Evolutionary conservation across 1,140 invertebrate species (phyloP).

Genomic region (Ylistrum balloti): DNA sequence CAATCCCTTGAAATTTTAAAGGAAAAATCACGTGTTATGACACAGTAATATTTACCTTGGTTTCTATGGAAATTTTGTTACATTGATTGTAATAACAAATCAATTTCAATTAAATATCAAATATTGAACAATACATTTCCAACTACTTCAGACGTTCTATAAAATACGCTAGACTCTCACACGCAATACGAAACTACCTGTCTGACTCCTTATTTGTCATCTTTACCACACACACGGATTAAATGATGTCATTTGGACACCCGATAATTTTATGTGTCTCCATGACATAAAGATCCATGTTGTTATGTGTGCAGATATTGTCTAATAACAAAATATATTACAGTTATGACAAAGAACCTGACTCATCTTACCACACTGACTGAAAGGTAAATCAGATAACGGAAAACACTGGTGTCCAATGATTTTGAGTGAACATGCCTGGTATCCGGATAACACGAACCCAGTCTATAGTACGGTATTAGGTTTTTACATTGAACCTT

Average conservation of each 20-base stretch:
- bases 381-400: neutral
- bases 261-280: neutral
- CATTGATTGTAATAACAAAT: too few species aligned
- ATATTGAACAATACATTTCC: too few species aligned
- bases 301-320: constrained; percentile 4
- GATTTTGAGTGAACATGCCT: neutral
- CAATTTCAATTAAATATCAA: too few species aligned
- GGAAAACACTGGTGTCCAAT: neutral
- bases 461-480: neutral
- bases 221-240: constrained; percentile 31
- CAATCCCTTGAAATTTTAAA: too few species aligned
- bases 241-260: constrained; percentile 3
- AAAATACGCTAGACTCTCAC: neutral
- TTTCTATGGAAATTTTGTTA: too few species aligned
- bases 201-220: neutral
- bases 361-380: neutral
- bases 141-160: neutral
- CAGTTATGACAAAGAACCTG: neutral
- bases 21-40: too few species aligned
- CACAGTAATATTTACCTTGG: too few species aligned
- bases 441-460: neutral
- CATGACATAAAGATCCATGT: neutral
- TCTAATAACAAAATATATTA: neutral
- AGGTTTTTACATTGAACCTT: neutral
- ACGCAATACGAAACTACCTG: neutral